phyloP scores from a whole-genome alignment of 1,140 invertebrate genomes.

The Pogonomyrmex californicus region DNA sequence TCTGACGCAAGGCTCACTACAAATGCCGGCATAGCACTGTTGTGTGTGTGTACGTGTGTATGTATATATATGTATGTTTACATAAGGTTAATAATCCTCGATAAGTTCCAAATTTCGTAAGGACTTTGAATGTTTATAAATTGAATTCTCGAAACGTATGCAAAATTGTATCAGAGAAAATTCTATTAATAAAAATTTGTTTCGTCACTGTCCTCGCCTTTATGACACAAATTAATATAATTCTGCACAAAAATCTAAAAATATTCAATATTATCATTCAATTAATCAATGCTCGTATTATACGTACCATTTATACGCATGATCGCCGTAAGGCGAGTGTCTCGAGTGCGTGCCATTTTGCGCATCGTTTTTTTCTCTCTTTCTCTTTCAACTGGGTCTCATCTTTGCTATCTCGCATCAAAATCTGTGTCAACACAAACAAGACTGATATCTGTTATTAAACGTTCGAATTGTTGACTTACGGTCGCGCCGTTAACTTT shows the following conservation, averaged over 20 bases:
- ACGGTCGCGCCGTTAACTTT: background rate
- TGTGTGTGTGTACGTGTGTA: too few relatives aligned
- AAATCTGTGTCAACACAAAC: slow-evolving; percentile 60
- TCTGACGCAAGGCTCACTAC: slow-evolving; percentile 16
- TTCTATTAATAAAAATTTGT: too few relatives aligned
- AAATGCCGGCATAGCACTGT: background rate
- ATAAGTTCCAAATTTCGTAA: too few relatives aligned
- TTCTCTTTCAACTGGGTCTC: slow-evolving; percentile 43
- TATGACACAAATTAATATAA: too few relatives aligned
- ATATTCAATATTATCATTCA: background rate
- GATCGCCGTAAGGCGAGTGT: background rate
- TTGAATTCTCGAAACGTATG: too few relatives aligned
- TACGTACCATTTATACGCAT: background rate
- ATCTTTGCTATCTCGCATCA: slow-evolving; percentile 48
- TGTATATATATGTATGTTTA: too few relatives aligned
- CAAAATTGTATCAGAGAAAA: too few relatives aligned
- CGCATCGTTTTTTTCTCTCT: background rate
- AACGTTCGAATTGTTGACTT: slow-evolving; percentile 35
- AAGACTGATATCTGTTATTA: slow-evolving; percentile 40
- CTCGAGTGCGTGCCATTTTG: background rate
- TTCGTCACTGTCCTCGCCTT: too few relatives aligned
- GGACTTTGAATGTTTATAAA: too few relatives aligned
- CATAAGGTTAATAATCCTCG: too few relatives aligned
- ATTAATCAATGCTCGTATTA: background rate
- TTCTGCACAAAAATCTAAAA: background rate